Base-by-base conservation (phyloP, 2,888 invertebrate species). In the Hemistola chrysoprasaria region DNA sequence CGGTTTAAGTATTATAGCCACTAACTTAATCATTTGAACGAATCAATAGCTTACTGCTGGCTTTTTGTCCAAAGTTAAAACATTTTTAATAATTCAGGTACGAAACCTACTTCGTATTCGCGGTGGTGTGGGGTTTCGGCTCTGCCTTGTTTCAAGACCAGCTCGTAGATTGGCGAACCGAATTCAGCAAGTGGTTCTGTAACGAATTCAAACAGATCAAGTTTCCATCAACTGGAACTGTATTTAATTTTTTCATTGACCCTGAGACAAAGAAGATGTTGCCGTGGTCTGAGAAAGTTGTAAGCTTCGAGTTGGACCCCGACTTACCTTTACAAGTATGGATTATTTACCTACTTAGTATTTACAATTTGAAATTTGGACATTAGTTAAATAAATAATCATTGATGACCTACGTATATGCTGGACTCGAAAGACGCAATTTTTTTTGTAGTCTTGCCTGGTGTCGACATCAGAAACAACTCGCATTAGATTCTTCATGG, bases 171-270 rank as follows among this genome's bases (percentile, higher is more conserved):
- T 96, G 97, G 93, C 92, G 98, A 26, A 94, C 94, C 56, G 98
- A 98, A 70, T 98, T 98, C 75, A 96, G 95, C 68, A 98, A 97
- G 77, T 98, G 98, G 98, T 98, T 97, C 91, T 90, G 92, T 9
- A 95, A 94, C 52, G 98, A 98, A 81, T 98, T 97, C 76, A 98
- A 97, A 79, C 91, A 94, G 0, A 92, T 98, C 11, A 96, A 95
- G 78, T 97, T 98, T 78, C 98, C 98, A 0, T 67, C 91, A 0
- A 90, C 92, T 1, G 96, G 95, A 1, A 96, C 93, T 32, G 93
- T 98, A 1, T 98, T 98, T 73, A 95, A 94, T 63, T 98, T 93
- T 78, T 98, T 92, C 75, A 96, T 98, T 41, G 97, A 98, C 62
- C 88, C 91, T 0, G 95, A 96, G 59, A 93, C 94, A 0, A 97